Conservation (phyloP, 1,140 invertebrate species). For the Zaprionus capensis region DNA sequence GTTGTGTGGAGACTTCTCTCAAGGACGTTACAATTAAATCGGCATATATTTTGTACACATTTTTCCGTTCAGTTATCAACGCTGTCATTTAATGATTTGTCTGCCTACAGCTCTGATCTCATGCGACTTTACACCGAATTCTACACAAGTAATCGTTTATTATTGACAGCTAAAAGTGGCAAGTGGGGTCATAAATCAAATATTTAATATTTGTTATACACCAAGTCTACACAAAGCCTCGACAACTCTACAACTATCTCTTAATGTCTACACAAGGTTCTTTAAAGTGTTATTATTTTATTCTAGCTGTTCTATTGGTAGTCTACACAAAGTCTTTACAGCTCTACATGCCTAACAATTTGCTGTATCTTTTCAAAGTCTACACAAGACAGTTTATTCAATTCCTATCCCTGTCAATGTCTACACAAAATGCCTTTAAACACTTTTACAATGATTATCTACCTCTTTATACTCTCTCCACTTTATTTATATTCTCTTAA, state of each 20-base stretch:
- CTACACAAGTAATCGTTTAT: neutral
- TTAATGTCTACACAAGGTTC: no score
- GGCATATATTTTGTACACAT: constrained; percentile 1
- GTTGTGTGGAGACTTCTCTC: constrained; percentile 23
- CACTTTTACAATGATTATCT: neutral
- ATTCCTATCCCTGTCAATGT: neutral
- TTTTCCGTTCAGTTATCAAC: constrained; percentile 15
- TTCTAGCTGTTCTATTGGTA: neutral
- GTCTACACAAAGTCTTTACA: no score
- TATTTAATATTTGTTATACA: neutral
- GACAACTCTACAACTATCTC: no score
- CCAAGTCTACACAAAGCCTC: neutral
- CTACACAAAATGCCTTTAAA: neutral
- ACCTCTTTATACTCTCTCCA: neutral
- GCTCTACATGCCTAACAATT: neutral
- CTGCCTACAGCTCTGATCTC: neutral
- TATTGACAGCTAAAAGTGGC: neutral
- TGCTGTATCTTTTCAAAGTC: neutral
- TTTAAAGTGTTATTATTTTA: neutral
- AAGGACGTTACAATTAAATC: constrained; percentile 19
- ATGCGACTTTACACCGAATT: neutral
- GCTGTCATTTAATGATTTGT: constrained; percentile 10
- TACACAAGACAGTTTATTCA: neutral
- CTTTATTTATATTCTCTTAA: neutral
- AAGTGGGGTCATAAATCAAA: neutral